phyloP scores from a whole-genome alignment of 2,888 invertebrate species.

The Drosophila subquinaria region DNA sequence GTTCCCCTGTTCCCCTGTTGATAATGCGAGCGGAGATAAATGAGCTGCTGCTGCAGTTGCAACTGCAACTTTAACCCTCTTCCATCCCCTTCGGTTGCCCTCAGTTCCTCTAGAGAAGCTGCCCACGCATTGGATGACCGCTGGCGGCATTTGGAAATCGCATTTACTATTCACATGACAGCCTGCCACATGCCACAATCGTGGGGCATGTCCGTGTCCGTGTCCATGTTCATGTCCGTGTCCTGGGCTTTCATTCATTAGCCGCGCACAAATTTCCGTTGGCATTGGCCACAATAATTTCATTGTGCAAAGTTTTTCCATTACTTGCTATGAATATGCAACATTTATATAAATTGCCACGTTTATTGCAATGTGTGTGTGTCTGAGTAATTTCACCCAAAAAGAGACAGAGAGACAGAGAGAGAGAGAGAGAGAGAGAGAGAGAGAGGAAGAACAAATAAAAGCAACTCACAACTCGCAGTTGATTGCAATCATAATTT shows the following conservation, averaged over 20 bases:
- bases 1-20: background rate
- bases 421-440: background rate
- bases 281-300: conserved; percentile 62
- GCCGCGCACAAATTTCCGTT: conserved; percentile 49
- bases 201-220: conserved; percentile 8
- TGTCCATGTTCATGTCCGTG: conserved; percentile 13
- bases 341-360: conserved; percentile 75
- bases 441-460: conserved; percentile 2
- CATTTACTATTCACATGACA: conserved; percentile 28
- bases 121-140: conserved; percentile 60
- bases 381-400: conserved; percentile 49
- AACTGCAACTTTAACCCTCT: background rate
- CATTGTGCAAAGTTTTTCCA: conserved; percentile 66
- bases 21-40: conserved; percentile 49
- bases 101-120: background rate
- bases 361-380: conserved; percentile 57
- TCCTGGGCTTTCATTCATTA: conserved; percentile 50
- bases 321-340: conserved; percentile 77
- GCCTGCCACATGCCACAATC: conserved; percentile 18
- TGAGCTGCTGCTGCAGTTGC: conserved; percentile 41
- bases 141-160: conserved; percentile 18
- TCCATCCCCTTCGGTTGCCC: background rate
- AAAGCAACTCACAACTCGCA: conserved; percentile 38
- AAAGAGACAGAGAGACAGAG: conserved; percentile 25
- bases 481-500: conserved; percentile 81